phyloP scores from a whole-genome alignment of 2,113 vertebrate genomes.

The Mugil cephalus region DNA sequence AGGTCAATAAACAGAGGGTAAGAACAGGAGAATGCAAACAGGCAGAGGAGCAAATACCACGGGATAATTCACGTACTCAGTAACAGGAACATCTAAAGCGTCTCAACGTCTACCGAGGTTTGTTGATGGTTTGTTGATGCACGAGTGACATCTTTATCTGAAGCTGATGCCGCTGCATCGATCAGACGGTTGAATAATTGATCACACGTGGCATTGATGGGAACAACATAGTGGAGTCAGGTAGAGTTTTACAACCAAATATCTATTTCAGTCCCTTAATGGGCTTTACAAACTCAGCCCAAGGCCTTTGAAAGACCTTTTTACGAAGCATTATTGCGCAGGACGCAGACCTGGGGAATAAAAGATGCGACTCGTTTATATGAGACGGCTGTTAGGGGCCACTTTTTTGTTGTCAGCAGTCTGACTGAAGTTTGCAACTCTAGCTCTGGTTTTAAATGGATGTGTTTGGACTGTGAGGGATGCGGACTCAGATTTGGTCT shows the following conservation, averaged over 20 bases:
- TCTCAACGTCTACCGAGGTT: not conserved
- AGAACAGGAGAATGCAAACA: conserved; percentile 64
- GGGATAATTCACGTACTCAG: not conserved
- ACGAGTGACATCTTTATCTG: conserved; percentile 33
- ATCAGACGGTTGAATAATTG: conserved; percentile 38
- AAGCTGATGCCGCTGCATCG: conserved; percentile 14
- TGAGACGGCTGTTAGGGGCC: not conserved
- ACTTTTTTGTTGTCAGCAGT: not conserved
- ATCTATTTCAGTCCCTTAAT: conserved; percentile 1
- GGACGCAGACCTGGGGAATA: conserved; percentile 6
- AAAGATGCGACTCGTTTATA: not conserved
- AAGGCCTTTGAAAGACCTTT: not conserved
- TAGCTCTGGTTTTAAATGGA: no score
- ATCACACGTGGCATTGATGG: conserved; percentile 9
- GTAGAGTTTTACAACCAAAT: conserved; percentile 3
- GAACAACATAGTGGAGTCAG: conserved; percentile 19
- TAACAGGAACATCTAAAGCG: not conserved
- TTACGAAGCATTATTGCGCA: not conserved
- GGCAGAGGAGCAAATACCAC: conserved; percentile 50
- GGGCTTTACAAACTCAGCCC: not conserved
- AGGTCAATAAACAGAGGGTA: conserved; percentile 72
- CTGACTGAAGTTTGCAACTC: no score
- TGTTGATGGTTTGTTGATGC: conserved; percentile 3
- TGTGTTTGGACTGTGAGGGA: no score
- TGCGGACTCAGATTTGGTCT: no score